phyloP scores from a whole-genome alignment of 1,140 invertebrate species.

The Aphelenchoides avenae region DNA sequence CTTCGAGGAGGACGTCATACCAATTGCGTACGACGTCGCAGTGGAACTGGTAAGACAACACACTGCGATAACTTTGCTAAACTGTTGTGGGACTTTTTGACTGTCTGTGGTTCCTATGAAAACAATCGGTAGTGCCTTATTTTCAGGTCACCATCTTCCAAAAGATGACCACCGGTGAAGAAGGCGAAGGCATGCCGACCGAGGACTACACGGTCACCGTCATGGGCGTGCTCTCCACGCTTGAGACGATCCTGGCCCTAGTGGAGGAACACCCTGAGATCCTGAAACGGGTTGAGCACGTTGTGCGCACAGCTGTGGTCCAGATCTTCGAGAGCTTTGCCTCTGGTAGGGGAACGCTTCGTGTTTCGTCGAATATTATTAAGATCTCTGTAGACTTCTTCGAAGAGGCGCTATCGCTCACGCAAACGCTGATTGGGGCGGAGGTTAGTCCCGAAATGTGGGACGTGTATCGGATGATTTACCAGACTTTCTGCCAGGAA shows the following conservation, averaged over 20 bases:
- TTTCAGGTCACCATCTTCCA: conserved; percentile 78
- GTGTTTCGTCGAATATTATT: conserved; percentile 17
- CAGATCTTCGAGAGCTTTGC: conserved; percentile 43
- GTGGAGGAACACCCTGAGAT: conserved; percentile 84
- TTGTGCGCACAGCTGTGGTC: conserved; percentile 82
- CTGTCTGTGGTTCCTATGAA: neutral
- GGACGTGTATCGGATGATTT: conserved; percentile 83
- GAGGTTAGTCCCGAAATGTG: conserved; percentile 87
- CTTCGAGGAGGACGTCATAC: conserved; percentile 82
- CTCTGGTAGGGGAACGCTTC: conserved; percentile 8
- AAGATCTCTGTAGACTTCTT: conserved; percentile 75
- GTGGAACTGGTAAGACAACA: conserved; percentile 70
- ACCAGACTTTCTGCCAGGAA: conserved; percentile 55
- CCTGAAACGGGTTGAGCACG: conserved; percentile 81
- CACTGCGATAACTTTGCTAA: neutral
- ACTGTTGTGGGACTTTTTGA: neutral
- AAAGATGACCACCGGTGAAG: conserved; percentile 68
- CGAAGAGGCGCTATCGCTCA: conserved; percentile 85
- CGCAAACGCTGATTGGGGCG: conserved; percentile 84
- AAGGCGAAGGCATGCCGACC: conserved; percentile 78
- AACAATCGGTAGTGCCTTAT: conserved; percentile 9
- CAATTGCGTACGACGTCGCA: conserved; percentile 90
- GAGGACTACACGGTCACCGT: conserved; percentile 89
- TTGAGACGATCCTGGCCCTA: conserved; percentile 86
- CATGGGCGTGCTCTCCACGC: conserved; percentile 90